These are phyloP conservation scores for Cephus spinipes DNA, from an alignment of 2,888 invertebrate genomes.

Conservation along the genomic window DNA sequence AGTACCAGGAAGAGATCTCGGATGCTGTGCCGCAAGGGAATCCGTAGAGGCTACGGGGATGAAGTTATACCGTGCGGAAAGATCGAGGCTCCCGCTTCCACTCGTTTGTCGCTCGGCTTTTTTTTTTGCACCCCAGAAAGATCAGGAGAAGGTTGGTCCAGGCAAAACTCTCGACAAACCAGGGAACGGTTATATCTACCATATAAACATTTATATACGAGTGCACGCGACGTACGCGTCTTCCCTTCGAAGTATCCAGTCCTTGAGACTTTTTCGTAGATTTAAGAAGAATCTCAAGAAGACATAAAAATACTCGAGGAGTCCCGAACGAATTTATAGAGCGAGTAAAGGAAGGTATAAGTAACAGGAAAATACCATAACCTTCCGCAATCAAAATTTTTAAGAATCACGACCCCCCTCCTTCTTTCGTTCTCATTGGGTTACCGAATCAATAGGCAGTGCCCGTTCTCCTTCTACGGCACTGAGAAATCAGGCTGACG, in stretches of 20 bases:
- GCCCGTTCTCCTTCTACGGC: not conserved
- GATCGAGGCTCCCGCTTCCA: conserved; percentile 20
- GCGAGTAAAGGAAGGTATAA: not conserved
- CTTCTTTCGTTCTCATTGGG: not conserved
- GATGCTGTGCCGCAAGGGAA: not conserved
- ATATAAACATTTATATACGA: not conserved
- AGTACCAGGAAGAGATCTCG: not conserved
- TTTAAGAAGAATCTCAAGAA: not conserved
- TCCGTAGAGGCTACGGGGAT: not conserved
- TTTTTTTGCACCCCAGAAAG: not conserved
- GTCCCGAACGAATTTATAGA: not conserved
- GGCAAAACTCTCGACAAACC: not conserved
- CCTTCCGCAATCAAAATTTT: not conserved
- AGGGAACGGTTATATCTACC: not conserved
- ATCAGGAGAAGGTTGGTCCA: not conserved
- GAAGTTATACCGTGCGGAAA: conserved; percentile 13
- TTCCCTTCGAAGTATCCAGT: not conserved
- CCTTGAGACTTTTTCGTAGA: not conserved
- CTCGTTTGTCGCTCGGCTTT: conserved; percentile 12
- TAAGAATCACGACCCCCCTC: not conserved
- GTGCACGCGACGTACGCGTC: not conserved
- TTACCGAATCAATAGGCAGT: not conserved
- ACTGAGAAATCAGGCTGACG: conserved; percentile 14
- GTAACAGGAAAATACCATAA: not conserved
- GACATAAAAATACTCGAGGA: not conserved